These are phyloP conservation scores for Phalacrocorax aristotelis DNA, from an alignment of 2,113 vertebrate species.

Conservation along the genomic window DNA sequence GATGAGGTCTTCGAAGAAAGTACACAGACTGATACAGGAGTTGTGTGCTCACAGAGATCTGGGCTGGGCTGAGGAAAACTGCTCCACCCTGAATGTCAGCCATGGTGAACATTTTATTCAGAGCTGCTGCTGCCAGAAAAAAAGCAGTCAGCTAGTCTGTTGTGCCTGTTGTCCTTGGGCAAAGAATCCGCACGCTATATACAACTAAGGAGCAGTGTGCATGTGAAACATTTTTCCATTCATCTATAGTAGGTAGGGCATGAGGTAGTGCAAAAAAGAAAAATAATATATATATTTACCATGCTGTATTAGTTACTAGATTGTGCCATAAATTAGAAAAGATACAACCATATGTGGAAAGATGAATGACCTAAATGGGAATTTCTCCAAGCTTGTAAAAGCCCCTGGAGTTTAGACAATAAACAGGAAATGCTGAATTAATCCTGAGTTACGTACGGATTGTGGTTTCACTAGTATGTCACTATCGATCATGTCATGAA, in stretches of 20 bases:
- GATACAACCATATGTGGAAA: not conserved
- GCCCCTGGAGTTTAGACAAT: not conserved
- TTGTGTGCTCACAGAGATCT: not conserved
- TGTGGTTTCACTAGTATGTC: not conserved
- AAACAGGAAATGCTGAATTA: not conserved
- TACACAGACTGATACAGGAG: not conserved
- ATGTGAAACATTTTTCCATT: not conserved
- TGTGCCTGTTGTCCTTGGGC: not conserved
- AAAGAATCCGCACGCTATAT: not conserved
- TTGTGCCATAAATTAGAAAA: not conserved
- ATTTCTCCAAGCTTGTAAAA: not conserved
- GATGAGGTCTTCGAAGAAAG: not conserved
- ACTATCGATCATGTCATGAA: not conserved
- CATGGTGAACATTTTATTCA: not conserved
- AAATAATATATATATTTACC: not conserved
- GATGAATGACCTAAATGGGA: not conserved
- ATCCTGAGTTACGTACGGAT: not conserved
- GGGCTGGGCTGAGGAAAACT: not conserved
- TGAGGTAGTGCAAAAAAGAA: not conserved
- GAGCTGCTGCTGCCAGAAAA: not conserved
- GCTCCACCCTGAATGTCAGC: not conserved
- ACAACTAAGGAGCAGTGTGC: not conserved
- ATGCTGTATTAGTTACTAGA: not conserved
- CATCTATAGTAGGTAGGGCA: fast-evolving
- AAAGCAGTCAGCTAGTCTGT: not conserved